Percentiles rank a stretch among this genome's conserved stretches.
Evolutionary conservation across 2,888 invertebrate species (phyloP).

Genomic region (Diarsia brunnea): DNA sequence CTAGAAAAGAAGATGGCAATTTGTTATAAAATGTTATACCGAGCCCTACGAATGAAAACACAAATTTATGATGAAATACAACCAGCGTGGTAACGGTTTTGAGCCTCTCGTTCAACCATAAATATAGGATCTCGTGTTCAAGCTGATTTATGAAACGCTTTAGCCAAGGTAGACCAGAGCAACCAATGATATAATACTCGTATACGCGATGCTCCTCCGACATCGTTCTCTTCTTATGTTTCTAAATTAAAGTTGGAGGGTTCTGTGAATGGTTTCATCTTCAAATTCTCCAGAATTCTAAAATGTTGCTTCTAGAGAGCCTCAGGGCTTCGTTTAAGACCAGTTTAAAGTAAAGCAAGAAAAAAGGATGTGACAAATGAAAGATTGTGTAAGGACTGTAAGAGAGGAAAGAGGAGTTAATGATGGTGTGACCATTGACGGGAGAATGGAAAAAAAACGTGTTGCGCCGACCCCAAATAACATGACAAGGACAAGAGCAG

Average conservation of each 20-base stretch:
- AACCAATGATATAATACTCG: not conserved
- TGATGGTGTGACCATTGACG: too few relatives aligned
- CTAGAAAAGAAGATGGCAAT: too few relatives aligned
- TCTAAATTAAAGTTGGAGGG: not conserved
- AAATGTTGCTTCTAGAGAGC: not conserved
- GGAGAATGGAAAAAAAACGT: too few relatives aligned
- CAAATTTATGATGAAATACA: not conserved
- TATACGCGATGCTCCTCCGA: not conserved
- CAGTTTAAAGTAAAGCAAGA: not conserved
- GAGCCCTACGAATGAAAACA: too few relatives aligned
- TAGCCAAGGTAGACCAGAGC: not conserved
- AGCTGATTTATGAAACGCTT: not conserved
- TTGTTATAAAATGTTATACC: too few relatives aligned
- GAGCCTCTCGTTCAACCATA: not conserved
- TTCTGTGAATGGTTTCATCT: slow-evolving; percentile 3
- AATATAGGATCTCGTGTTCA: not conserved
- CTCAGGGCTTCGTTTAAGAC: not conserved
- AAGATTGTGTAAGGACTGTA: too few relatives aligned
- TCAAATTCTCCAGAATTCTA: not conserved
- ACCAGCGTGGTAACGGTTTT: not conserved
- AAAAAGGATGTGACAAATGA: too few relatives aligned
- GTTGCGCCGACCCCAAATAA: too few relatives aligned
- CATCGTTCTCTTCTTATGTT: not conserved
- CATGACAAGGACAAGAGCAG: too few relatives aligned
- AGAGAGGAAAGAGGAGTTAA: too few relatives aligned